These are phyloP conservation scores for Lycia hirtaria DNA, from an alignment of 2,888 invertebrate species.

Conservation along the genomic window DNA sequence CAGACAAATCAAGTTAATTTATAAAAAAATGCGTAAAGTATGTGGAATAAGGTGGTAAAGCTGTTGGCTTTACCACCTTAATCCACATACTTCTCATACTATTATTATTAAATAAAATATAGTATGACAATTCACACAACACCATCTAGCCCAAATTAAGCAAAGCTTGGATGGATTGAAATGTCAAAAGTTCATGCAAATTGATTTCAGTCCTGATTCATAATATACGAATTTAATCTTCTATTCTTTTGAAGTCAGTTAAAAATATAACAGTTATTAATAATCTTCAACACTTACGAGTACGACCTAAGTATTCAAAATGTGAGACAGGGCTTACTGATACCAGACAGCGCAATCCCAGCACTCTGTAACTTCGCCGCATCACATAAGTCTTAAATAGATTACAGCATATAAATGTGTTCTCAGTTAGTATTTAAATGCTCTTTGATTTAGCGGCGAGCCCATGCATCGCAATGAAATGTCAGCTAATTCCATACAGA, in stretches of 20 bases:
- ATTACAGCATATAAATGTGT: conserved; percentile 37
- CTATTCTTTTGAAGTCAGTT: background rate
- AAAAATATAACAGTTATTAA: background rate
- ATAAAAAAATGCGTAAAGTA: too few relatives aligned
- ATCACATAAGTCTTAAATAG: conserved; percentile 34
- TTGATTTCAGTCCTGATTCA: too few relatives aligned
- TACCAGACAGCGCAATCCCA: conserved; percentile 22
- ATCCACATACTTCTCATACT: too few relatives aligned
- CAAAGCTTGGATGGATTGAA: too few relatives aligned
- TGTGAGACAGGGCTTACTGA: conserved; percentile 4
- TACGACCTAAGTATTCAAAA: conserved; percentile 13
- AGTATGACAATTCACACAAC: too few relatives aligned
- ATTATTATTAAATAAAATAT: too few relatives aligned
- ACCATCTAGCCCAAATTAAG: too few relatives aligned
- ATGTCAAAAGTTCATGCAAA: too few relatives aligned
- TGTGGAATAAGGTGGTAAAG: too few relatives aligned
- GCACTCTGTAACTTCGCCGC: conserved; percentile 20
- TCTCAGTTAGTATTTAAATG: conserved; percentile 42
- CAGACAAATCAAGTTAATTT: too few relatives aligned
- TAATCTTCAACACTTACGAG: background rate
- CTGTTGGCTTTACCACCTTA: too few relatives aligned
- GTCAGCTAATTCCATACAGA: conserved; percentile 50
- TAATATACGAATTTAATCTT: too few relatives aligned
- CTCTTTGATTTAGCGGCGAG: conserved; percentile 41
- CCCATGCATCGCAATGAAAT: conserved; percentile 31